Base-by-base conservation (phyloP, 2,113 vertebrate species). In the Merops nubicus region DNA sequence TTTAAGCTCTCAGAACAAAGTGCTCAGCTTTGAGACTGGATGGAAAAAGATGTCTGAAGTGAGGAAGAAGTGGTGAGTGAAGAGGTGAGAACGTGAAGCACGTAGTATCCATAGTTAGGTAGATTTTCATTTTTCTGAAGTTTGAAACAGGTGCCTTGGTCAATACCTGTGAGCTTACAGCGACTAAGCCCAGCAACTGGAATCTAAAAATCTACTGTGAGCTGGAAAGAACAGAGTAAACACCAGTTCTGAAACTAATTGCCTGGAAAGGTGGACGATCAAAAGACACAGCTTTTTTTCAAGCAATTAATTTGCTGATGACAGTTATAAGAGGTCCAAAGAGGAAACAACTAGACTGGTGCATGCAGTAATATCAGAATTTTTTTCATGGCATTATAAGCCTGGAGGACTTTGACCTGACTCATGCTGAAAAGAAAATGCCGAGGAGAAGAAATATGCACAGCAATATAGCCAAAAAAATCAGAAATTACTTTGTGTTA, bases 331-430 rank as follows among this genome's bases (percentile, higher is more conserved):
- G 75, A 92, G 45, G 33, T 13, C 65, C 28, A 77, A 82, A 89
- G 31, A 62, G 47, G 45, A 82, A 94, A 80, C 28, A 65, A 42
- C 69, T 64, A 83, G 54, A 87, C 34, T 72, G 50, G 54, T 72
- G 89, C 76, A 68, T 87, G 28, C 53, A 79, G 43, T 65, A 92
- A 75, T 60, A 79, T 18, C 42, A 85, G 42, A 51, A 43, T 2
- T 72, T 72, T 87, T 91, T 94, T 93, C 62, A n/a, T 4, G 36
- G 81, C 56, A 75, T 64, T 91, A 95, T n/a, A 94, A 94, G 75
- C 53, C 45, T 82, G 56, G 62, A 69, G 68, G 84, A 96, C 91
- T 95, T 92, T 89, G 78, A 92, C 65, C 89, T 81, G 25, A 91
- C 40, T 81, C 84, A 81, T 56, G 60, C 48, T 67, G 50, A 74